Percentiles rank a stretch among this genome's conserved stretches.
Conservation (phyloP, 2,797 vertebrate species). For the Epinephelus coioides region DNA sequence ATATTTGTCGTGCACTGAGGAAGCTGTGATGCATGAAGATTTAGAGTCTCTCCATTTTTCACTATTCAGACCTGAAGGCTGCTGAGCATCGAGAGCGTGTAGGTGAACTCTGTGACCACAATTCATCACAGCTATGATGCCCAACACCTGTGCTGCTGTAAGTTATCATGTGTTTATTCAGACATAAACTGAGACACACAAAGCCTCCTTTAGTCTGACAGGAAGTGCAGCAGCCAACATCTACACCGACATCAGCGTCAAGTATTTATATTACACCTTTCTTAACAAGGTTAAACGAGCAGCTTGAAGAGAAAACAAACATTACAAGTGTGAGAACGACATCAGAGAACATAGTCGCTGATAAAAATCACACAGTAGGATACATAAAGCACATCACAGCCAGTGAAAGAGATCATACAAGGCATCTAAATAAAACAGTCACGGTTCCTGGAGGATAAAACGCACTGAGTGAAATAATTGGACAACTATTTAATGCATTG, state of each 20-base stretch:
- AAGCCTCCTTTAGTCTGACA: not conserved
- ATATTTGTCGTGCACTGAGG: not conserved
- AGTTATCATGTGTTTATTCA: not conserved
- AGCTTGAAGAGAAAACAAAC: not conserved
- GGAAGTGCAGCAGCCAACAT: not conserved
- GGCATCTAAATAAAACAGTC: not conserved
- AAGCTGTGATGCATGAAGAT: not conserved
- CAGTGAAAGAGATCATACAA: no score
- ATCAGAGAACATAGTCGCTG: not conserved
- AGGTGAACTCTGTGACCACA: not conserved
- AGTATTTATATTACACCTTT: constrained; percentile 1
- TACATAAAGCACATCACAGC: not conserved
- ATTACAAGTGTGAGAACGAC: not conserved
- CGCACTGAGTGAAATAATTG: no score
- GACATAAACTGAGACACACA: not conserved
- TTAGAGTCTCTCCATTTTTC: not conserved
- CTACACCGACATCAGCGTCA: not conserved
- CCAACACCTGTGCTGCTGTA: not conserved
- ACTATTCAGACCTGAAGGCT: not conserved
- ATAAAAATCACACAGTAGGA: not conserved
- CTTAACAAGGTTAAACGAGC: not conserved
- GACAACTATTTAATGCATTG: no score
- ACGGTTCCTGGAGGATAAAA: no score
- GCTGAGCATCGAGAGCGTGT: not conserved
- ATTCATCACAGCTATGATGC: not conserved